Base-by-base conservation (phyloP, 2,113 vertebrate genomes). In the Gymnocephalus cernua region DNA sequence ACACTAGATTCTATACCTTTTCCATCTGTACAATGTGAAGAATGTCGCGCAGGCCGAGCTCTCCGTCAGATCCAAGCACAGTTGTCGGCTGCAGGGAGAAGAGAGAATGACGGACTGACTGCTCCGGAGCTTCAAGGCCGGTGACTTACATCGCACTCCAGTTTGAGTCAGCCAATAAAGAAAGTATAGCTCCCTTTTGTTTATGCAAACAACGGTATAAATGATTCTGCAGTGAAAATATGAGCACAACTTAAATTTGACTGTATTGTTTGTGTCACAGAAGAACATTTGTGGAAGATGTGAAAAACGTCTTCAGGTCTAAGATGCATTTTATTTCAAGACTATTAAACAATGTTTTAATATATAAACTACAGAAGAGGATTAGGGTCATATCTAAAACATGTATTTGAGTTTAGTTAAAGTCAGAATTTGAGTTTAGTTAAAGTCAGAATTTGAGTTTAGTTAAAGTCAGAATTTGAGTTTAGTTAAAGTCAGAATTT, bases 21-120 rank as follows among this genome's bases (percentile, higher is more conserved):
- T 90, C 80, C 80, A 88, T 83, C 74, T 71, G 41, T 15, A 86
- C 88, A 92, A 95, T 95, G 94, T 48, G 16, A 90, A 86, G 94
- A 95, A 95, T 95, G 90, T 35, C 50, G 58, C 45, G 0, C 76
- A 72, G 82, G 74, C 73, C 8, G n/a, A 59, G 73, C 80, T 66
- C 69, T 35, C 51, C 2, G 13, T 83, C 75, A 84, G 74, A 84
- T 72, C 19, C 41, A 29, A 70, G 73, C 56, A 50, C 93, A 94
- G 93, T 92, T 93, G 92, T 88, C 53, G 76, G 77, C 69, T 61
- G 63, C 72, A n/a, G 82, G 66, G 74, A 72, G n/a, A 53, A 74
- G 54, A 83, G 75, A 72, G 65, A 70, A 32, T 2, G 62, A 14
- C 62, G 1, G 32, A 29, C 32, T 0, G 70, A 83, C 38, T 11